Conservation (phyloP, 1,140 invertebrate genomes). For the Amyelois transitella region DNA sequence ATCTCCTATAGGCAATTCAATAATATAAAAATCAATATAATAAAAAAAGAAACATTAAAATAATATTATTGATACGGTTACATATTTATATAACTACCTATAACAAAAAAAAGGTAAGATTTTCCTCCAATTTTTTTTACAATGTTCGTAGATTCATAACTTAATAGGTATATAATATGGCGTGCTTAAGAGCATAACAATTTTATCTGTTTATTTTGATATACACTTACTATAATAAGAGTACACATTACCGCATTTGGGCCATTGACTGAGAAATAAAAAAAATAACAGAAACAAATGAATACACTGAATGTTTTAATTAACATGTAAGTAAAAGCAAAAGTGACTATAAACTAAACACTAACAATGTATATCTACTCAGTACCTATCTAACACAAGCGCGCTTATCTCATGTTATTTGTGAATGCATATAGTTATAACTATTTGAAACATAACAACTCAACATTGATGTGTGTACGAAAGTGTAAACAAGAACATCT, state of each 20-base stretch:
- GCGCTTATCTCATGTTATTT: slow-evolving; percentile 5
- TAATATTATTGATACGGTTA: too few species aligned
- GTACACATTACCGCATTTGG: background rate
- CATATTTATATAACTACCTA: too few species aligned
- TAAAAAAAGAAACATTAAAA: too few species aligned
- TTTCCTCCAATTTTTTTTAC: too few species aligned
- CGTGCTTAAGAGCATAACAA: too few species aligned
- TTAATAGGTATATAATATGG: too few species aligned
- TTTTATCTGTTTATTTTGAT: background rate
- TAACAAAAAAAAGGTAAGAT: too few species aligned
- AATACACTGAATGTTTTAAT: background rate
- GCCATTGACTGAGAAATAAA: background rate
- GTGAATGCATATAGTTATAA: background rate
- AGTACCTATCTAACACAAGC: background rate
- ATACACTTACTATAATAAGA: background rate
- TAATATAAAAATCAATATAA: too few species aligned
- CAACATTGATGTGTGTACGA: slow-evolving; percentile 4
- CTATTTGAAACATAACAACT: background rate
- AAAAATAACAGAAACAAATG: background rate
- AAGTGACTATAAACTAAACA: background rate
- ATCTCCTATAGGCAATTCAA: too few species aligned
- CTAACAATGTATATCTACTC: slow-evolving; percentile 3
- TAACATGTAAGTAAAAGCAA: background rate
- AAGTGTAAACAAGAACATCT: slow-evolving; percentile 32
- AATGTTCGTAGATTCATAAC: too few species aligned